Evolutionary conservation across 2,888 invertebrate species (phyloP), one percentile per base, ranked within the genome.

Genomic region (Phlogophora meticulosa): DNA sequence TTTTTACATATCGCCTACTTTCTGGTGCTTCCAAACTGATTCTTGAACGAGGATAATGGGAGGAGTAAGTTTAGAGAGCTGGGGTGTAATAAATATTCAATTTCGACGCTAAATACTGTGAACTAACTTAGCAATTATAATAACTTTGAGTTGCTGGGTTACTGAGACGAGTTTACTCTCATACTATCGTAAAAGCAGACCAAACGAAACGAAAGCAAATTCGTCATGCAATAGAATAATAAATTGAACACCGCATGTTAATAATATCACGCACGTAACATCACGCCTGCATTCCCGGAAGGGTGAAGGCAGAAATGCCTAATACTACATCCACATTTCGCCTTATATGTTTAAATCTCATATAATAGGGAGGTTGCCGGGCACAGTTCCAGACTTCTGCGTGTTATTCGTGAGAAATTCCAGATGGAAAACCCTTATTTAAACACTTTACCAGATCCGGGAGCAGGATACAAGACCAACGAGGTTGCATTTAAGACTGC

Each of bases 21-120:
- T 56, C 38, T 34, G 38, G 4, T 52, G 48, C 45, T 61, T 56
- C 0, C 1, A n/a, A 58, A 55, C 45, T 61, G 60, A 66, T 72
- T 61, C 40, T 45, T 58, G 60, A 65, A 78, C 66, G 22, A 74
- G 43, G 43, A 32, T 43, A 11, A 17, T 38, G 28, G 45, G 20
- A 32, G 7, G 38, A 11, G 20, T 22, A 42, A 76, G 43, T 55
- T 71, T 43, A 45, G 9, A 42, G 53, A 53, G 24, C 28, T 40
- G 9, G 7, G 15, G 17, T 49, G 46, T 72, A 13, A 61, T 72
- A 72, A 58, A 61, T 72, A 74, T 78, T 61, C 45, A 75, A 72
- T 61, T 65, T 55, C 13, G 22, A 11, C 11, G n/a, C 42, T 46
- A 56, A 62, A 40, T 60, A 45, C 34, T 49, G 17, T 1, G 22